phyloP scores from a whole-genome alignment of 2,797 vertebrate species.

The Dromococcyx pavoninus region DNA sequence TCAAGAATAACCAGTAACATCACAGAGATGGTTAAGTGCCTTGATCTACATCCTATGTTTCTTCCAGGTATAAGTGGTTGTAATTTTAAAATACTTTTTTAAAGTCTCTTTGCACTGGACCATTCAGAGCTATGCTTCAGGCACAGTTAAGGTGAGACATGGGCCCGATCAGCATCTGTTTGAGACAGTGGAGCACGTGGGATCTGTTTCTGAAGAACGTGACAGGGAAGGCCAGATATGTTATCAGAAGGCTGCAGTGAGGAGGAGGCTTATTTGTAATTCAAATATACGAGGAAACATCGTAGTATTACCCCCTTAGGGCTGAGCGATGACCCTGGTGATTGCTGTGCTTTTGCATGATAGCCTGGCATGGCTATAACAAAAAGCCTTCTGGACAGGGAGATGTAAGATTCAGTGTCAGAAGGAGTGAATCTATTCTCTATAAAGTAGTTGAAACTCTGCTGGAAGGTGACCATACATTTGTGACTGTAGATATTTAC shows the following conservation, averaged over 20 bases:
- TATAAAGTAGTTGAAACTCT: background rate
- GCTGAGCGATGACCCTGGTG: background rate
- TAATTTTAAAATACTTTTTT: background rate
- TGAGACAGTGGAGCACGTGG: background rate
- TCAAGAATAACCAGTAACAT: background rate
- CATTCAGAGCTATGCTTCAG: background rate
- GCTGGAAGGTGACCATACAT: background rate
- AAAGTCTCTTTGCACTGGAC: background rate
- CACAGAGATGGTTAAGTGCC: background rate
- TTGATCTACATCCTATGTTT: background rate
- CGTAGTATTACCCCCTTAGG: background rate
- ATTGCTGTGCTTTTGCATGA: background rate
- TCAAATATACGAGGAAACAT: background rate
- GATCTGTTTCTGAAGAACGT: background rate
- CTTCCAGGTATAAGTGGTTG: background rate
- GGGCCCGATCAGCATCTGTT: background rate
- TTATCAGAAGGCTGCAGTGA: background rate
- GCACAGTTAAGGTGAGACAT: background rate
- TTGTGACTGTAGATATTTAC: slow-evolving; percentile 21
- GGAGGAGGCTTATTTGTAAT: background rate
- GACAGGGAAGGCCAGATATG: background rate
- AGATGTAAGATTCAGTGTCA: background rate
- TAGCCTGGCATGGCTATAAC: background rate
- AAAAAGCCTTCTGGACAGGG: background rate
- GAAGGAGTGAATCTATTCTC: background rate